These are phyloP conservation scores for Sarotherodon lohbergeri DNA, from an alignment of 2,113 vertebrate genomes.

Conservation along the genomic window DNA sequence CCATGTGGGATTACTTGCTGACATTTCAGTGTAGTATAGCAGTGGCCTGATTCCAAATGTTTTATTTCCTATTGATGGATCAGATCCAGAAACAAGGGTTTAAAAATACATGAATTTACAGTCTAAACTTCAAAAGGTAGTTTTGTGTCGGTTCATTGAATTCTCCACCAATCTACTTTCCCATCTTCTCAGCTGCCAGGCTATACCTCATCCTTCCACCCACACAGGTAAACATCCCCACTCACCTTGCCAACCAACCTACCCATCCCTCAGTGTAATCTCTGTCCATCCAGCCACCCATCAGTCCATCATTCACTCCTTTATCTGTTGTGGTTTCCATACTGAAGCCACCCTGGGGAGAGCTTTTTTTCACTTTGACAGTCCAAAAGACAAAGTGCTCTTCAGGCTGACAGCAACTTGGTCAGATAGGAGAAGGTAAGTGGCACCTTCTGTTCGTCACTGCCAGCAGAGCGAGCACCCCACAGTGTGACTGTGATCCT, in stretches of 20 bases:
- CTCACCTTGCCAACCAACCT: background rate
- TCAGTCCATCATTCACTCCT: conserved; percentile 14
- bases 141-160: background rate
- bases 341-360: background rate
- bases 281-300: background rate
- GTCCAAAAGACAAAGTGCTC: conserved; percentile 27
- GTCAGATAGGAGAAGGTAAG: conserved; percentile 26
- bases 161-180: background rate
- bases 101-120: background rate
- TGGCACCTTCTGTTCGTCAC: conserved; percentile 25
- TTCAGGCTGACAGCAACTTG: conserved; percentile 16
- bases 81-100: background rate
- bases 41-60: background rate
- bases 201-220: background rate
- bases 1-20: background rate
- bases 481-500: conserved; percentile 19
- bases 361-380: background rate
- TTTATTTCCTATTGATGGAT: background rate
- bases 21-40: background rate
- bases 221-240: background rate
- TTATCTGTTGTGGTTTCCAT: background rate
- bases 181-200: background rate
- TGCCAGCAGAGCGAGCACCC: background rate
- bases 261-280: background rate
- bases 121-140: background rate